These are phyloP conservation scores for Drosophila borealis DNA, from an alignment of 2,888 invertebrate genomes.

Conservation along the genomic window DNA sequence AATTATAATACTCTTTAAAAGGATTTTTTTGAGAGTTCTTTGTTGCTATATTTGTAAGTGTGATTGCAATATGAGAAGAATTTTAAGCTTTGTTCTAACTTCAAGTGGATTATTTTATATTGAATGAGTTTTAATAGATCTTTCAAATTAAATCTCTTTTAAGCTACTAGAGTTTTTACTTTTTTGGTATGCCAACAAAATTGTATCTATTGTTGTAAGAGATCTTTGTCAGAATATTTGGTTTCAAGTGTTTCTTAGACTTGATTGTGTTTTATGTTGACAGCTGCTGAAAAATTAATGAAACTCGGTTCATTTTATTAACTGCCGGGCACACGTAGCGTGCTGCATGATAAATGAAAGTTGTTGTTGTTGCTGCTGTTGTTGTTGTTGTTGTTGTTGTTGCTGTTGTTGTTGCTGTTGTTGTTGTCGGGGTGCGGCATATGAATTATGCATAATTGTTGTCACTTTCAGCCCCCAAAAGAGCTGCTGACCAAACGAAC, in stretches of 20 bases:
- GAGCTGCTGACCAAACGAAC: constrained; percentile 25
- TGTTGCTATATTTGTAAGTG: no score
- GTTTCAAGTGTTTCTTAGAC: background rate
- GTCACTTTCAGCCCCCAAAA: constrained; percentile 49
- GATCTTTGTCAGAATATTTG: background rate
- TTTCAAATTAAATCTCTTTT: no score
- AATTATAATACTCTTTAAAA: no score
- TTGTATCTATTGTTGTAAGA: background rate
- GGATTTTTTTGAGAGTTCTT: no score
- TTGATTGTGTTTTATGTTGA: constrained; percentile 31
- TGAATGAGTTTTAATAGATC: no score
- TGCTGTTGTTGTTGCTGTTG: constrained; percentile 33
- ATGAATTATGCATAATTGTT: constrained; percentile 76
- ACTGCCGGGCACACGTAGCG: constrained; percentile 36
- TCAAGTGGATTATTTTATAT: no score
- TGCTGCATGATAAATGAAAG: constrained; percentile 63
- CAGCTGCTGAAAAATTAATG: constrained; percentile 45
- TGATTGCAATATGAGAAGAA: no score
- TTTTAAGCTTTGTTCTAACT: no score
- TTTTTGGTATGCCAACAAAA: no score
- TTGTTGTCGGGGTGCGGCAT: constrained; percentile 47
- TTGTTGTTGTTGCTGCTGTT: background rate
- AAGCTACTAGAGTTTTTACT: no score
- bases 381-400: constrained; percentile 2
- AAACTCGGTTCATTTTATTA: constrained; percentile 30